Conservation (phyloP, 2,113 vertebrate species). For the Penelope pileata region DNA sequence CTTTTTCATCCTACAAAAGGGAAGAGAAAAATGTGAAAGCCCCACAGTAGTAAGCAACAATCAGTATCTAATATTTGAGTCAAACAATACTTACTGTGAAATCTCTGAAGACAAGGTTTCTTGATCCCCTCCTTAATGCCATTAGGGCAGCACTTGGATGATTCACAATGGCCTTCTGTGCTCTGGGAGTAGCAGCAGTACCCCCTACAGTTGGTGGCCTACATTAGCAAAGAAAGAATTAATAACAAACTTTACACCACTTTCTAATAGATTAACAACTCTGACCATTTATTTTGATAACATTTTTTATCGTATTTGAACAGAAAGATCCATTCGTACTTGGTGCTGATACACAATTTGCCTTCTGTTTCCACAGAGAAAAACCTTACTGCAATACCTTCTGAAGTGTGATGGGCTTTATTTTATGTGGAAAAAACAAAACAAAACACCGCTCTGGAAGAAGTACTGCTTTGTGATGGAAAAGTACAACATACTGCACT, state of each 20-base stretch:
- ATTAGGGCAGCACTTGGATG: slow-evolving; percentile 98
- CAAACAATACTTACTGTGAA: slow-evolving; percentile 89
- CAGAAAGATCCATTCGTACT: not conserved
- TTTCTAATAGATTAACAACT: not conserved
- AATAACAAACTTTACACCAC: not conserved
- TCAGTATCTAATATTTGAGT: not conserved
- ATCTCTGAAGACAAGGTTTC: slow-evolving; percentile 99
- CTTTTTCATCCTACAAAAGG: slow-evolving; percentile 92
- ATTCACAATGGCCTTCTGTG: slow-evolving; percentile 97
- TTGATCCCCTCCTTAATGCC: slow-evolving; percentile 95
- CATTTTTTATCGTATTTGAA: not conserved
- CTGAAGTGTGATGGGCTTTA: not conserved
- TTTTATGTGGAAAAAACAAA: not conserved
- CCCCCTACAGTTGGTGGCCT: slow-evolving; percentile 86
- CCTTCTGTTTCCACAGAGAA: not conserved
- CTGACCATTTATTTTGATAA: not conserved
- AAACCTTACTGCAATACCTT: not conserved
- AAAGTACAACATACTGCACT: not conserved
- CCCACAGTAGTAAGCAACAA: not conserved
- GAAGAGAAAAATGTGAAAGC: slow-evolving; percentile 15
- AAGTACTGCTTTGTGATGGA: not conserved
- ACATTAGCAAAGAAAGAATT: slow-evolving; percentile 4
- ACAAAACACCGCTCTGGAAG: not conserved
- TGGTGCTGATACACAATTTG: not conserved
- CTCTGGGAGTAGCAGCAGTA: slow-evolving; percentile 83